A percentile compares a stretch with the other conserved stretches of the same genome.
phyloP scores from a whole-genome alignment of 2,113 vertebrate species.

The Ophthalmolycus amberensis region DNA sequence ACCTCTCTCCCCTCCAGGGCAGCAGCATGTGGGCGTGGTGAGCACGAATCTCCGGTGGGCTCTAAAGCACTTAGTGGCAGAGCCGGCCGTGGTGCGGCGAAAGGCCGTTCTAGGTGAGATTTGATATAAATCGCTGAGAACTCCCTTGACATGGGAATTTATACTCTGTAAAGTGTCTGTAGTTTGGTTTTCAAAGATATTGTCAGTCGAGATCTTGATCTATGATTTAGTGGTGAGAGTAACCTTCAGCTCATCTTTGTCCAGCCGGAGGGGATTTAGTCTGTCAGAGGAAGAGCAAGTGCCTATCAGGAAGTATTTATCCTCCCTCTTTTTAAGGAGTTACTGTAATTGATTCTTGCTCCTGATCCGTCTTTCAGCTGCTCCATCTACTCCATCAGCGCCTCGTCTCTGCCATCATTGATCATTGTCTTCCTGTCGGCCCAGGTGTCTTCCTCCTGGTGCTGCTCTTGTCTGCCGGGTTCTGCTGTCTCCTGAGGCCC shows the following conservation, averaged over 20 bases:
- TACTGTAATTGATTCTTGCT: slow-evolving; percentile 43
- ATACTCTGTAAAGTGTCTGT: neutral
- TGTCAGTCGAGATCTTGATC: slow-evolving; percentile 4
- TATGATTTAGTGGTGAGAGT: slow-evolving; percentile 11
- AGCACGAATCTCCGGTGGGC: slow-evolving; percentile 88
- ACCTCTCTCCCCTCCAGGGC: slow-evolving; percentile 68
- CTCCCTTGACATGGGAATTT: neutral
- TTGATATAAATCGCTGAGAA: neutral
- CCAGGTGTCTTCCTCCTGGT: slow-evolving; percentile 90
- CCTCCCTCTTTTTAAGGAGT: slow-evolving; percentile 31
- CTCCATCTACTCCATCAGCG: slow-evolving; percentile 38
- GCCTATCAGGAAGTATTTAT: slow-evolving; percentile 47
- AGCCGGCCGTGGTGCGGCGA: slow-evolving; percentile 88
- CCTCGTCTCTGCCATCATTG: slow-evolving; percentile 28
- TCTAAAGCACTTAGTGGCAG: slow-evolving; percentile 89
- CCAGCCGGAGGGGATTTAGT: slow-evolving; percentile 7
- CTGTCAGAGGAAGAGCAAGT: slow-evolving; percentile 41
- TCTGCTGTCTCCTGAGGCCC: slow-evolving; percentile 90
- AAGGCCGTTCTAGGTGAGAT: slow-evolving; percentile 91
- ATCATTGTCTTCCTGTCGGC: slow-evolving; percentile 31
- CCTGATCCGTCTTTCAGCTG: slow-evolving; percentile 30
- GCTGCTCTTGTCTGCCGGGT: slow-evolving; percentile 90
- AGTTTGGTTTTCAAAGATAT: slow-evolving; percentile 9
- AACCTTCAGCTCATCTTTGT: slow-evolving; percentile 15
- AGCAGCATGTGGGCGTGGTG: slow-evolving; percentile 85